phyloP scores from a whole-genome alignment of 1,140 invertebrate genomes.

The Asobara japonica region DNA sequence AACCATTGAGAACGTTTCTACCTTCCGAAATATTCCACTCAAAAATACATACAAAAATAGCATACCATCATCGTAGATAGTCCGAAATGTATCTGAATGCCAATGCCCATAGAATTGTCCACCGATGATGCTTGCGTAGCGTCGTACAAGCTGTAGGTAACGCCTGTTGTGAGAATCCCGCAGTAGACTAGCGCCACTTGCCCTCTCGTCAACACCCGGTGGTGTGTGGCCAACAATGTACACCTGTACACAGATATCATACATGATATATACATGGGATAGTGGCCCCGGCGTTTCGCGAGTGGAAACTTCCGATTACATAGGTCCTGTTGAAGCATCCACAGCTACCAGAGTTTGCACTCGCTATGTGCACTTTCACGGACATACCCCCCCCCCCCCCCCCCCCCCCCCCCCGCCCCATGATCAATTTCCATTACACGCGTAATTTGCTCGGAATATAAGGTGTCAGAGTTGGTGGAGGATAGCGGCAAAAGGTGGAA shows the following conservation, averaged over 20 bases:
- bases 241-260: slow-evolving; percentile 71
- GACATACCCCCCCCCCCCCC: background rate
- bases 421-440: slow-evolving; percentile 40
- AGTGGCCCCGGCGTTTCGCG: background rate
- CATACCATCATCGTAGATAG: slow-evolving; percentile 80
- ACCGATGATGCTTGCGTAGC: slow-evolving; percentile 81
- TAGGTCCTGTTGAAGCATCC: slow-evolving; percentile 15
- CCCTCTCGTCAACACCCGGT: slow-evolving; percentile 85
- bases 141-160: slow-evolving; percentile 78
- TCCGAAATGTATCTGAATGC: slow-evolving; percentile 89
- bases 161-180: slow-evolving; percentile 75
- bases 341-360: slow-evolving; percentile 34
- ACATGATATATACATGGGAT: background rate
- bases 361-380: slow-evolving; percentile 17
- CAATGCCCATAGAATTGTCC: slow-evolving; percentile 94
- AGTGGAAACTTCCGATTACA: slow-evolving; percentile 21
- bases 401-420: background rate
- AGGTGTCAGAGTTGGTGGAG: slow-evolving; percentile 3
- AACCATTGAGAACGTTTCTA: too few species aligned
- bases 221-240: slow-evolving; percentile 90
- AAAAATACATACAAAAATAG: slow-evolving; percentile 53
- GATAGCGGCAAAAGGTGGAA: background rate
- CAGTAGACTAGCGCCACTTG: slow-evolving; percentile 71
- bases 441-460: slow-evolving; percentile 31
- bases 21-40: too few species aligned